Percentiles rank a stretch among this genome's conserved stretches.
phyloP scores from a whole-genome alignment of 2,113 vertebrate genomes.

The Cochlearius cochlearius region DNA sequence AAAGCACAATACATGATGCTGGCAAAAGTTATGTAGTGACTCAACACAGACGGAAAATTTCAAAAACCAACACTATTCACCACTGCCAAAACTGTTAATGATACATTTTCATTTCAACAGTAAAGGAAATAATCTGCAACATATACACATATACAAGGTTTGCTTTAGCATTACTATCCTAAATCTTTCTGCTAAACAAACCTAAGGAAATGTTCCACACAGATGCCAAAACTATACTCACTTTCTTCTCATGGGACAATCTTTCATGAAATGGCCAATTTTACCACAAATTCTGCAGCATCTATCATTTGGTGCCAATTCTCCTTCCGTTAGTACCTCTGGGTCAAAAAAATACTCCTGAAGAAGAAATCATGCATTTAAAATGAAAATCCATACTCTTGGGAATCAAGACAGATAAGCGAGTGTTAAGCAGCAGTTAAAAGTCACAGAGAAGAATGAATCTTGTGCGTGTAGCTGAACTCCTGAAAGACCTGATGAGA shows the following conservation, averaged over 20 bases:
- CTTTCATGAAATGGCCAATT: constrained; percentile 96
- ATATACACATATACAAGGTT: fast-evolving
- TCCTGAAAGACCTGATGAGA: not conserved
- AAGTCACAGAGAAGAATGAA: not conserved
- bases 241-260: constrained; percentile 91
- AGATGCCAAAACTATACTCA: constrained; percentile 59
- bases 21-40: not conserved
- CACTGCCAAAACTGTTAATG: not conserved
- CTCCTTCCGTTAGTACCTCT: constrained; percentile 89
- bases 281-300: constrained; percentile 96
- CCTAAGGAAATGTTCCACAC: not conserved
- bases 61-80: not conserved
- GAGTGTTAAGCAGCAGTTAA: not conserved
- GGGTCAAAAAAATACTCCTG: constrained; percentile 96
- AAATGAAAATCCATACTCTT: not conserved
- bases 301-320: constrained; percentile 92
- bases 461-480: not conserved
- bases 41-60: not conserved
- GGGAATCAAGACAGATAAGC: not conserved
- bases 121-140: not conserved
- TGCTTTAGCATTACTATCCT: not conserved
- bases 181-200: not conserved
- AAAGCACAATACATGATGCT: not conserved
- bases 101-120: not conserved
- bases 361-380: not conserved